These are phyloP conservation scores for Falcunculus frontatus DNA, from an alignment of 2,113 vertebrate genomes.

Conservation along the genomic window DNA sequence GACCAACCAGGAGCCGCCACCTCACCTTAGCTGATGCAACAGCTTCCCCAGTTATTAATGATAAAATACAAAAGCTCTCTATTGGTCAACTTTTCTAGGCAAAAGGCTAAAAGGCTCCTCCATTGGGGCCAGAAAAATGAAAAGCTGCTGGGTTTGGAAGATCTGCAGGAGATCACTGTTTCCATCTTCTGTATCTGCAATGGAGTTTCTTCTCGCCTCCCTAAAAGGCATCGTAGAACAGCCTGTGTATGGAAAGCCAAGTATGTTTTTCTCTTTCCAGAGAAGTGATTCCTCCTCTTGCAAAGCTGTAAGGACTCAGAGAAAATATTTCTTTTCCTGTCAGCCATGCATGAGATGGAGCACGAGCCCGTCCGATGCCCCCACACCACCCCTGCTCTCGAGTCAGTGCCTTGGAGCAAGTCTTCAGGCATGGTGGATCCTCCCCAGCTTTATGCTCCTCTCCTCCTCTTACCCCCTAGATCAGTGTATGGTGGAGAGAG, in stretches of 20 bases:
- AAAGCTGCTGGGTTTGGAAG: slow-evolving; percentile 30
- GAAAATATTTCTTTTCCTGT: neutral
- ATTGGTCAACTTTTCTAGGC: slow-evolving; percentile 31
- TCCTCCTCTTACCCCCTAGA: neutral
- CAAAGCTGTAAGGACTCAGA: neutral
- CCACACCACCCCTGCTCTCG: fast-evolving
- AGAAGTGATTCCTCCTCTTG: neutral
- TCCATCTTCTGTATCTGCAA: neutral
- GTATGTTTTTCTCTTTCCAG: neutral
- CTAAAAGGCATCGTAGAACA: neutral
- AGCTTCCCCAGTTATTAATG: neutral
- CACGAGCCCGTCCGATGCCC: neutral
- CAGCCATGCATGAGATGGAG: neutral
- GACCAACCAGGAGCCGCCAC: neutral
- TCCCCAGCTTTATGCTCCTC: neutral
- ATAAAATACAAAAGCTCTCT: neutral
- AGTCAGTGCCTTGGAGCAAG: neutral
- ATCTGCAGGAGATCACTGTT: neutral
- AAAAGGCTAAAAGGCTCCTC: neutral
- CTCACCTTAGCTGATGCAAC: slow-evolving; percentile 8
- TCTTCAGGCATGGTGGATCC: neutral
- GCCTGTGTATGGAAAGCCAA: neutral
- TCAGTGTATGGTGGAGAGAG: neutral
- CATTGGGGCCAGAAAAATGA: neutral
- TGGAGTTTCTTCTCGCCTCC: neutral